Base-by-base conservation (phyloP, 2,797 vertebrate genomes). In the Diglossa cyanea region DNA sequence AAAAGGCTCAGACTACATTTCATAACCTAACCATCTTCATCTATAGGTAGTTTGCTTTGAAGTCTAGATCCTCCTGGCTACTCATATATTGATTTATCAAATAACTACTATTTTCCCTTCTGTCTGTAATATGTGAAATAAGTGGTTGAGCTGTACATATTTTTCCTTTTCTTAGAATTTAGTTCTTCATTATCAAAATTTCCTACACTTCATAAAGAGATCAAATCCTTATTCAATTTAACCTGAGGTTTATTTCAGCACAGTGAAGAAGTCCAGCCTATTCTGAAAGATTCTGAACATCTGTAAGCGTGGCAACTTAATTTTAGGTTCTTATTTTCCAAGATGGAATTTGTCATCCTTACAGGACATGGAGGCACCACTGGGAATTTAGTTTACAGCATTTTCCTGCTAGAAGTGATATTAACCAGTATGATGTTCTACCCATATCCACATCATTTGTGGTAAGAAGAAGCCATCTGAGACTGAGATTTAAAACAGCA, bases 291-390 rank as follows among this genome's bases (percentile, higher is more conserved):
- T 19, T 17, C 17, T 40, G 68, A 80, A 66, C 67, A 93, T 67
- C 72, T 83, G 81, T 48, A 42, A 3, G 26, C 74, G 31, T 74
- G 61, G 72, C 40, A 93, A 90, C n/a, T 54, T 92, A 57, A 80
- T 92, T 94, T 92, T 61, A 90, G 57, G 45, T 68, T 94, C 42
- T 81, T 68, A 9, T 78, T 82, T 20, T 35, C 20, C 25, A 58
- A 45, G 37, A 13, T 37, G 51, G 25, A 79, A 44, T 51, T 28
- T 44, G 37, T 33, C 79, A 85, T 87, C 35, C 18, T 62, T 70
- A 58, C n/a, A 79, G 55, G 44, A 82, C 79, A n/a, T 85, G 50
- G 8, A 17, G 24, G 4, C 17, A 88, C 57, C 63, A 63, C 37
- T 20, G 33, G 67, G 42, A 95, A 77, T 67, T 67, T 65, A 68